A percentile compares a stretch with the other conserved stretches of the same genome.
Conservation (phyloP, 1,140 invertebrate species). For the Hyposmocoma kahamanoa region DNA sequence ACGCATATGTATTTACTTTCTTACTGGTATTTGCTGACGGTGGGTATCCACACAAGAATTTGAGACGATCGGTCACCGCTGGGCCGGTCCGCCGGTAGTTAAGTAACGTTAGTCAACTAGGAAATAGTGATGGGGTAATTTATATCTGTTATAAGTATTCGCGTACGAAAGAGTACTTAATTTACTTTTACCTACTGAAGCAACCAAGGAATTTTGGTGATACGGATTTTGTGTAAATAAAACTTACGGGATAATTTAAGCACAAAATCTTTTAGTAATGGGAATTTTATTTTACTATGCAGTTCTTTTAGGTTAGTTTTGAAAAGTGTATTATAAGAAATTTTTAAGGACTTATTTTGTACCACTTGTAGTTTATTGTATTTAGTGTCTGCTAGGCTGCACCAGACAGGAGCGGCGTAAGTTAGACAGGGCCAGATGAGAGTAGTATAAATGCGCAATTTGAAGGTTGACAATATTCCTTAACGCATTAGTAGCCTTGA, state of each 20-base stretch:
- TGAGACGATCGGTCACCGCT: too few species aligned
- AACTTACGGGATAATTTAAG: background rate
- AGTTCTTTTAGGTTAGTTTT: background rate
- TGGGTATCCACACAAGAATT: too few species aligned
- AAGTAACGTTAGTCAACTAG: too few species aligned
- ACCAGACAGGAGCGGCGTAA: background rate
- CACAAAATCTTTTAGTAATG: background rate
- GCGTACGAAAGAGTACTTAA: too few species aligned
- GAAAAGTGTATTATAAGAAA: background rate
- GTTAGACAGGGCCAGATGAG: background rate
- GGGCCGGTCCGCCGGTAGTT: too few species aligned
- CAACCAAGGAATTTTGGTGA: too few species aligned
- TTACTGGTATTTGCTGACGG: too few species aligned
- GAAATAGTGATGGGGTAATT: too few species aligned
- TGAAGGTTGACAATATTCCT: background rate
- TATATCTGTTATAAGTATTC: too few species aligned
- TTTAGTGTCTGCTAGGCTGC: background rate
- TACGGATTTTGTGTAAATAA: too few species aligned
- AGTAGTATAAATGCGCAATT: background rate
- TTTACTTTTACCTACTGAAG: too few species aligned
- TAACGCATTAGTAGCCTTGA: background rate
- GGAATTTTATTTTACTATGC: constrained; percentile 1
- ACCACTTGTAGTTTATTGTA: background rate
- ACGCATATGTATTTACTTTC: too few species aligned
- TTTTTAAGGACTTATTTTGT: constrained; percentile 4